A percentile compares a stretch with the other conserved stretches of the same genome.
Evolutionary conservation across 2,113 vertebrate species (phyloP).

Genomic region (Eulemur macaco): DNA sequence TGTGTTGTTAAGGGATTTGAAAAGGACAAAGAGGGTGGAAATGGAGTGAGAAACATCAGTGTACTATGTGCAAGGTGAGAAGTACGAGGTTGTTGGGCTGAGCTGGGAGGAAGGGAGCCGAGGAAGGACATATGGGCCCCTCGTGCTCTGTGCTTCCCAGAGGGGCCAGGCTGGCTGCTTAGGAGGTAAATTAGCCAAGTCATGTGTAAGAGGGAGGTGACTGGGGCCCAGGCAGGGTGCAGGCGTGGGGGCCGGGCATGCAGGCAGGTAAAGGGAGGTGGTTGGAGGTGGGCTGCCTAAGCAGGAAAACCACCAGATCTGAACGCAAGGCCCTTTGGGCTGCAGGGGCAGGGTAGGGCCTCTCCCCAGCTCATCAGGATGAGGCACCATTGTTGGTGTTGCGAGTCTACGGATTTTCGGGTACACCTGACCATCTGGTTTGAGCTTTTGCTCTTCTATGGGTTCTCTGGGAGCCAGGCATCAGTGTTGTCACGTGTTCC

Average conservation of each 20-base stretch:
- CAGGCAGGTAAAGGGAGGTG: neutral
- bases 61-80: fast-evolving
- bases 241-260: fast-evolving
- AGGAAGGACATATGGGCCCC: fast-evolving
- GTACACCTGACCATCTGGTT: neutral
- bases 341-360: too few relatives aligned
- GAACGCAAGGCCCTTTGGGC: neutral
- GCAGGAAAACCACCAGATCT: neutral
- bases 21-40: neutral
- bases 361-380: neutral
- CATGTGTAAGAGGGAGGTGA: neutral
- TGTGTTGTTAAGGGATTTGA: neutral
- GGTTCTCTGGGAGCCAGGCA: neutral
- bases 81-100: fast-evolving
- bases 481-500: fast-evolving
- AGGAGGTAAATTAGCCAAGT: neutral
- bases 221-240: neutral
- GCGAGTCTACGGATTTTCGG: neutral
- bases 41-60: neutral
- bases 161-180: neutral
- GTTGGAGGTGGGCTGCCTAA: neutral
- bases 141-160: neutral
- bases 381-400: neutral
- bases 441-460: neutral
- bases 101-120: neutral